A percentile compares a stretch with the other conserved stretches of the same genome.
Conservation (phyloP, 2,797 vertebrate species). For the Sarcophilus harrisii region DNA sequence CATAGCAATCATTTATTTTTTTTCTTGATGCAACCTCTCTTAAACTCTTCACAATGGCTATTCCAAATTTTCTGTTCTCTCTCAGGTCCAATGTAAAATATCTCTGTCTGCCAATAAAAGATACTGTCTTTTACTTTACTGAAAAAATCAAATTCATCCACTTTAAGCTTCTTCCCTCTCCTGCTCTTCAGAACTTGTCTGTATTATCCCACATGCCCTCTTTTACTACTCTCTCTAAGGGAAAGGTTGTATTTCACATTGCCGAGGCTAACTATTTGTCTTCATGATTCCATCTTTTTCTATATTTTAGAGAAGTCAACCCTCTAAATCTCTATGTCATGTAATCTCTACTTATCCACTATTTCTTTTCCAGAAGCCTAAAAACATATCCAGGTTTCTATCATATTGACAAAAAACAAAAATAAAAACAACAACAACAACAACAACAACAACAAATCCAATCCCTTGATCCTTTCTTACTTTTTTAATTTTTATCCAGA, state of each 20-base stretch:
- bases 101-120: neutral
- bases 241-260: neutral
- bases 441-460: too few species aligned
- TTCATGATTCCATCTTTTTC: neutral
- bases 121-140: neutral
- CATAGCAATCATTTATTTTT: neutral
- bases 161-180: neutral
- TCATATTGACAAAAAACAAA: neutral
- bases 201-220: neutral
- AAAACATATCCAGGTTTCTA: neutral
- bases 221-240: neutral
- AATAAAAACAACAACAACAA: neutral
- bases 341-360: neutral
- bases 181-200: neutral
- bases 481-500: neutral
- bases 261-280: neutral
- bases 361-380: neutral
- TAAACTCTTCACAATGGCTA: neutral
- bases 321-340: neutral
- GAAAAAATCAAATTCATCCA: neutral
- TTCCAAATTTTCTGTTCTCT: neutral
- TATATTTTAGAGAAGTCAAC: neutral
- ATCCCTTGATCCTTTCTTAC: neutral
- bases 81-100: neutral
- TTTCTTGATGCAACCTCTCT: neutral